These are phyloP conservation scores for Scortum barcoo DNA, from an alignment of 2,113 vertebrate genomes.

Conservation along the genomic window DNA sequence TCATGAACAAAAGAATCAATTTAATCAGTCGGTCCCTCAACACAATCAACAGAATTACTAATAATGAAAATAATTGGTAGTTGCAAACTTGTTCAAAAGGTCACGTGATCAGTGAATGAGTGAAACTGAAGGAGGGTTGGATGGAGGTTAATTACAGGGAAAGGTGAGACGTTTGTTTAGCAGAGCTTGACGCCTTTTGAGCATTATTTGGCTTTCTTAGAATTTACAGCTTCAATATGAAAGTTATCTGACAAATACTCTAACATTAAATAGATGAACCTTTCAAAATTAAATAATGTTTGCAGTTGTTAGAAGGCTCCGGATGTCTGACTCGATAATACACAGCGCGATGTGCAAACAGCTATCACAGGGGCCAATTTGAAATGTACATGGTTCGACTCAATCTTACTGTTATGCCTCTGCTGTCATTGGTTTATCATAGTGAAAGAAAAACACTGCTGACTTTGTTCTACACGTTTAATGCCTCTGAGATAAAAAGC, in stretches of 20 bases:
- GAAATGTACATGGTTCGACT: background rate
- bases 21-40: no score
- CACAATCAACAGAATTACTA: background rate
- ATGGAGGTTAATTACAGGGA: background rate
- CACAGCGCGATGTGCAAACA: background rate
- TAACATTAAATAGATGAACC: slow-evolving; percentile 30
- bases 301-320: background rate
- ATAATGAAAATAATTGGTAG: background rate
- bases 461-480: slow-evolving; percentile 4
- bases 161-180: background rate
- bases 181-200: background rate
- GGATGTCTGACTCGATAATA: background rate
- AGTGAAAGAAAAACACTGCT: background rate
- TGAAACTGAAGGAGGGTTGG: background rate
- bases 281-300: background rate
- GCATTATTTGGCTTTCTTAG: slow-evolving; percentile 1
- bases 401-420: background rate
- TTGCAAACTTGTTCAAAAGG: background rate
- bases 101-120: background rate
- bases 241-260: slow-evolving; percentile 23
- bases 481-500: background rate
- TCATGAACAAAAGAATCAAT: no score
- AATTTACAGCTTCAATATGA: slow-evolving; percentile 37
- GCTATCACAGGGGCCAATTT: background rate
- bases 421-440: background rate